A percentile compares a stretch with the other conserved stretches of the same genome.
phyloP scores from a whole-genome alignment of 2,888 invertebrate species.

The Hesperia comma region DNA sequence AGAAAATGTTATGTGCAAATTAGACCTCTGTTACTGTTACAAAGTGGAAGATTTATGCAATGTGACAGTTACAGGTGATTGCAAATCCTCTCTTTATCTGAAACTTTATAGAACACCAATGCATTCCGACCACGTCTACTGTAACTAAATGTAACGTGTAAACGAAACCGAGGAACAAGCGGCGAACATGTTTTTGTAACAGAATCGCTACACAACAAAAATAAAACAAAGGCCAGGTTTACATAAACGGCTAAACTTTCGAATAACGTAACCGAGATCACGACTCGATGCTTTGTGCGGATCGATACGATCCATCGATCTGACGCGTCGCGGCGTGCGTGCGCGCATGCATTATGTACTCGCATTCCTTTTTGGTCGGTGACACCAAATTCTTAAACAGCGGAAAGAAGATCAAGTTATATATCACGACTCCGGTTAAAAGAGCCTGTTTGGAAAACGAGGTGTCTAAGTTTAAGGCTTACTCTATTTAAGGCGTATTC shows the following conservation, averaged over 20 bases:
- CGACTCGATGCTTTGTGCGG: constrained; percentile 73
- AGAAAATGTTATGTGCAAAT: too few relatives aligned
- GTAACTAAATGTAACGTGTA: constrained; percentile 23
- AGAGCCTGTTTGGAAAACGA: too few relatives aligned
- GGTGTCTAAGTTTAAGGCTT: too few relatives aligned
- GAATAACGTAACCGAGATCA: constrained; percentile 77
- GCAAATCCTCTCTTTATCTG: too few relatives aligned
- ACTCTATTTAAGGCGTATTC: too few relatives aligned
- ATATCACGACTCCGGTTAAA: too few relatives aligned
- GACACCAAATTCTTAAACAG: constrained; percentile 43
- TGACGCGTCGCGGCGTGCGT: constrained; percentile 69
- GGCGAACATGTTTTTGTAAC: constrained; percentile 28
- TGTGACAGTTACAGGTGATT: too few relatives aligned
- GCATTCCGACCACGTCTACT: constrained; percentile 36
- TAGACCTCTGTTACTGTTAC: too few relatives aligned
- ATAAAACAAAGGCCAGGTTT: constrained; percentile 59
- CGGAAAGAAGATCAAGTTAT: too few relatives aligned
- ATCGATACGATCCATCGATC: constrained; percentile 81
- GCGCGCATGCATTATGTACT: constrained; percentile 77
- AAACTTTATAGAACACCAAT: background rate
- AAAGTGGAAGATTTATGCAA: too few relatives aligned
- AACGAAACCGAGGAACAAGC: constrained; percentile 8
- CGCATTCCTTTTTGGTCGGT: constrained; percentile 59
- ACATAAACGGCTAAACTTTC: constrained; percentile 71
- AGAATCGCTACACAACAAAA: constrained; percentile 33